phyloP scores from a whole-genome alignment of 2,797 vertebrate genomes.

The Chrysocyon brachyurus region DNA sequence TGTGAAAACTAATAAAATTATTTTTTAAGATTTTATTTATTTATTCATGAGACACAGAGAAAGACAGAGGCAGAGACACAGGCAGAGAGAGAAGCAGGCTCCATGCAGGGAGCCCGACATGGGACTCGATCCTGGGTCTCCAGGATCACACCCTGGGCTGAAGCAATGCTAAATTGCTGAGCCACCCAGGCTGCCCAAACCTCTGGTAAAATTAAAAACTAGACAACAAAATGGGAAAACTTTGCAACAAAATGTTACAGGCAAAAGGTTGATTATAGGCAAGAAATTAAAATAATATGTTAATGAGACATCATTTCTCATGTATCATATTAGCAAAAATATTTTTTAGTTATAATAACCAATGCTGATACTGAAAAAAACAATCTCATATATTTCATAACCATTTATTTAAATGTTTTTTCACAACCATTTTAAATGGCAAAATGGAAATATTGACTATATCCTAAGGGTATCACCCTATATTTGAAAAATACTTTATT shows the following conservation, averaged over 20 bases:
- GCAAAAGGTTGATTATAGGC: constrained; percentile 2
- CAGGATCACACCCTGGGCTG: too few relatives aligned
- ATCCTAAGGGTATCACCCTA: neutral
- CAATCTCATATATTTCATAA: neutral
- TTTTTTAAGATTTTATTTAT: too few relatives aligned
- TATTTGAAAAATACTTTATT: constrained; percentile 45
- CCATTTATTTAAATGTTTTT: neutral
- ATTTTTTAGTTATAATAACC: neutral
- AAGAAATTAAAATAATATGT: constrained; percentile 37
- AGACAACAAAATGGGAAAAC: constrained; percentile 34
- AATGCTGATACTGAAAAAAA: neutral
- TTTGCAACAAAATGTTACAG: constrained; percentile 28
- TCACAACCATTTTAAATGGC: neutral
- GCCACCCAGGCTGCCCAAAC: neutral
- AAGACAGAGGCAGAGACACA: too few relatives aligned
- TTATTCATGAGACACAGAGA: too few relatives aligned
- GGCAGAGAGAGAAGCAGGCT: too few relatives aligned
- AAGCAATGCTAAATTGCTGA: too few relatives aligned
- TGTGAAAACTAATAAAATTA: constrained; percentile 43
- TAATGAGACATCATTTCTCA: neutral
- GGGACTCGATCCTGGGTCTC: too few relatives aligned
- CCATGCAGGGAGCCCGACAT: too few relatives aligned
- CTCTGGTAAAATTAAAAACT: constrained; percentile 24
- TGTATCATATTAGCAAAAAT: neutral
- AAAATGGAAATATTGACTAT: neutral